Evolutionary conservation across 2,113 vertebrate species (phyloP).

Genomic region (Pithys albifrons): DNA sequence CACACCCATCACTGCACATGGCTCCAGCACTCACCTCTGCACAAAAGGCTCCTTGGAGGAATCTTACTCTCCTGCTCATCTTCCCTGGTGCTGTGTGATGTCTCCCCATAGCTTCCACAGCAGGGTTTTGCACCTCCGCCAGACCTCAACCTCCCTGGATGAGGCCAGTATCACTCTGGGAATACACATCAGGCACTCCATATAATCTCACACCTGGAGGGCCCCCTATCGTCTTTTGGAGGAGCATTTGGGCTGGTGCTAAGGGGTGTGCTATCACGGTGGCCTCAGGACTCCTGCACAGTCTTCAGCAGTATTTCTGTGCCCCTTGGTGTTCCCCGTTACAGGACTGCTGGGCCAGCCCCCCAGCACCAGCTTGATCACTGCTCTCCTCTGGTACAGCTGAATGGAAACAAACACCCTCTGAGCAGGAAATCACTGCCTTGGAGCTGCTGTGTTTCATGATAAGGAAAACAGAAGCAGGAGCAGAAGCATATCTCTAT

Average conservation of each 20-base stretch:
- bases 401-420: neutral
- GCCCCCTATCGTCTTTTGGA: fast-evolving
- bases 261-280: fast-evolving
- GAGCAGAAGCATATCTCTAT: neutral
- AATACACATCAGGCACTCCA: neutral
- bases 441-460: neutral
- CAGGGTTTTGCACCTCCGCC: neutral
- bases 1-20: fast-evolving
- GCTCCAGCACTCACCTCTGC: neutral
- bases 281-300: neutral
- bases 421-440: neutral
- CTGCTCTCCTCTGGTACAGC: neutral
- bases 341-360: neutral
- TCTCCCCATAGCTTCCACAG: neutral
- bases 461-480: neutral
- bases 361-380: neutral
- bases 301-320: neutral
- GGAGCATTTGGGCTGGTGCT: neutral
- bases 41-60: neutral
- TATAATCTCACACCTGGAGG: neutral
- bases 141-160: neutral
- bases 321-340: neutral
- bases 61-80: neutral
- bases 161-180: neutral
- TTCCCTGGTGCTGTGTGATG: neutral